Percentiles rank a stretch among this genome's conserved stretches.
These are phyloP conservation scores for Pollenia griseotomentosa DNA, from an alignment of 2,888 invertebrate species.

Conservation along the genomic window DNA sequence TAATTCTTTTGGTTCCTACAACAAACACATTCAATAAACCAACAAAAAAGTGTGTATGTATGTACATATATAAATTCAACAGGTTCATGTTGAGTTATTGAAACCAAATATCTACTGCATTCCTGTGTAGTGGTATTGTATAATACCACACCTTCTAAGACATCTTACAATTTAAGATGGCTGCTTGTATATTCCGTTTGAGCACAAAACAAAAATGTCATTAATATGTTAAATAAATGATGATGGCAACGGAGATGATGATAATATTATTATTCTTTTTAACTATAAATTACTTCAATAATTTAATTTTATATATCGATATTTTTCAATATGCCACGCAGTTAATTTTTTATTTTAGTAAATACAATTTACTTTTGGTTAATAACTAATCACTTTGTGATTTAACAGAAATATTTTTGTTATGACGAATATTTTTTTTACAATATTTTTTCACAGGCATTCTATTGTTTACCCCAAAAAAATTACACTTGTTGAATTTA, in stretches of 20 bases:
- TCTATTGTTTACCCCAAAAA: conserved; percentile 54
- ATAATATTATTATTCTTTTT: not conserved
- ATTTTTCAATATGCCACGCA: conserved; percentile 64
- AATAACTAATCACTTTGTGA: not conserved
- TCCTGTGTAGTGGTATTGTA: conserved; percentile 44
- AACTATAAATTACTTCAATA: no score
- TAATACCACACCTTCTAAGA: conserved; percentile 69
- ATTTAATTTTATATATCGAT: not conserved
- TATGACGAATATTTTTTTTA: conserved; percentile 29
- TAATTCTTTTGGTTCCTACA: conserved; percentile 5
- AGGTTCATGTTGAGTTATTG: conserved; percentile 34
- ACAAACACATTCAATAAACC: not conserved
- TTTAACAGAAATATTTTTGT: conserved; percentile 42
- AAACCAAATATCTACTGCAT: conserved; percentile 26
- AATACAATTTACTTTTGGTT: not conserved
- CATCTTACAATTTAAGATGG: conserved; percentile 68
- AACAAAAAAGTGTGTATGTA: not conserved
- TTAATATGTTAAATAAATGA: conserved; percentile 44
- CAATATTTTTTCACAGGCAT: conserved; percentile 60
- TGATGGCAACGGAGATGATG: conserved; percentile 1
- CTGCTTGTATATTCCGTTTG: conserved; percentile 55
- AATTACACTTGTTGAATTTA: conserved; percentile 66
- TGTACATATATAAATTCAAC: not conserved
- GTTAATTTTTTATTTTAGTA: conserved; percentile 31
- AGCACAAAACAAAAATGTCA: conserved; percentile 42